Conservation (phyloP, 37 sponge, comb jelly and placozoan species). For the Cliona cf. orientalis region DNA sequence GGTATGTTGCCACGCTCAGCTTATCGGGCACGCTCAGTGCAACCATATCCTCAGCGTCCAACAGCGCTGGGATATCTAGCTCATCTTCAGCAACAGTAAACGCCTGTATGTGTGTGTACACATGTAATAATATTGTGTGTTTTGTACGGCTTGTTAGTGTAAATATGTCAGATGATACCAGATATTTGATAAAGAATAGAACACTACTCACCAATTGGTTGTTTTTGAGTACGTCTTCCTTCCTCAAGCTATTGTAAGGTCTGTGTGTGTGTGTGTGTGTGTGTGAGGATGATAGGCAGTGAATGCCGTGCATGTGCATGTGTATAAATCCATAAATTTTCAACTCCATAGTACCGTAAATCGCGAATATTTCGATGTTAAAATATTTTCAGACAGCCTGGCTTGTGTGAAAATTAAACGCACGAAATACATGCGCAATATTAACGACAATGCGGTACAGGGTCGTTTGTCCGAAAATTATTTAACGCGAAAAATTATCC, state of each 20-base stretch:
- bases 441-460: no score
- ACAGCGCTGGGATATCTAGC: constrained; percentile 84
- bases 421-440: no score
- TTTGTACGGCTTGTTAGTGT: constrained; percentile 17
- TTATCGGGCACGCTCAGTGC: constrained; percentile 90
- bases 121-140: neutral
- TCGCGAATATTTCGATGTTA: no score
- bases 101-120: constrained; percentile 49
- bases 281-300: no score
- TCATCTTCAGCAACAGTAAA: constrained; percentile 86
- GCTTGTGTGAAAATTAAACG: no score
- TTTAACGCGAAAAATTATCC: no score
- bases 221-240: constrained; percentile 78
- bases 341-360: no score
- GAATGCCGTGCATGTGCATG: neutral
- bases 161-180: neutral
- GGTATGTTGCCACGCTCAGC: constrained; percentile 90
- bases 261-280: constrained; percentile 45
- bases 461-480: no score
- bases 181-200: neutral
- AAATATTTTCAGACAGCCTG: no score
- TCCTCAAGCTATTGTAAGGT: constrained; percentile 70
- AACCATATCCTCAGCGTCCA: constrained; percentile 97
- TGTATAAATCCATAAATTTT: neutral
- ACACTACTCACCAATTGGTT: constrained; percentile 74